phyloP scores from a whole-genome alignment of 2,888 invertebrate species.

The Gymnosoma rotundatum region DNA sequence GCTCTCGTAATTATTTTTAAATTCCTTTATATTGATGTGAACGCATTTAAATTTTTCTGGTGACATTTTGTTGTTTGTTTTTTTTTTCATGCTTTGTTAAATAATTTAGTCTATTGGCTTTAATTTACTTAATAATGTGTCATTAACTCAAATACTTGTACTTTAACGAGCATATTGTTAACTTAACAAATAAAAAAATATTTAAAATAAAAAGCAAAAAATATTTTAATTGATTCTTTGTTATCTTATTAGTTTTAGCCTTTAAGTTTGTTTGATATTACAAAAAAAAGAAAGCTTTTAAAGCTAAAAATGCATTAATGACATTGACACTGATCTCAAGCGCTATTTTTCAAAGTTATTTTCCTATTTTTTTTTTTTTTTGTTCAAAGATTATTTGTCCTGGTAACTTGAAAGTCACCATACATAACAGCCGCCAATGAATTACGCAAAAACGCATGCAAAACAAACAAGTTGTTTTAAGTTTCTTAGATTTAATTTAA shows the following conservation, averaged over 20 bases:
- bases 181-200: neutral
- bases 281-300: conserved; percentile 51
- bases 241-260: conserved; percentile 59
- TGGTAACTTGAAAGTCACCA: conserved; percentile 56
- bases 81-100: neutral
- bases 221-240: conserved; percentile 69
- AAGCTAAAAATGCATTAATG: conserved; percentile 67
- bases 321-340: conserved; percentile 70
- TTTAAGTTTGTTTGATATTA: conserved; percentile 32
- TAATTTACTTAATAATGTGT: conserved; percentile 54
- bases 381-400: conserved; percentile 50
- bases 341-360: conserved; percentile 36
- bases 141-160: conserved; percentile 39
- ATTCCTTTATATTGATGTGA: conserved; percentile 3
- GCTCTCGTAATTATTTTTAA: neutral
- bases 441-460: conserved; percentile 58
- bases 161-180: conserved; percentile 15
- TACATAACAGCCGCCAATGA: conserved; percentile 53
- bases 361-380: neutral
- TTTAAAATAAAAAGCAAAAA: neutral
- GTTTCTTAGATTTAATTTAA: neutral
- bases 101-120: conserved; percentile 42
- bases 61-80: conserved; percentile 31
- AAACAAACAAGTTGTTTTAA: conserved; percentile 34
- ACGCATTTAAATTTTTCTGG: conserved; percentile 29